phyloP scores from a whole-genome alignment of 2,888 invertebrate genomes.

The Smittia sp. region DNA sequence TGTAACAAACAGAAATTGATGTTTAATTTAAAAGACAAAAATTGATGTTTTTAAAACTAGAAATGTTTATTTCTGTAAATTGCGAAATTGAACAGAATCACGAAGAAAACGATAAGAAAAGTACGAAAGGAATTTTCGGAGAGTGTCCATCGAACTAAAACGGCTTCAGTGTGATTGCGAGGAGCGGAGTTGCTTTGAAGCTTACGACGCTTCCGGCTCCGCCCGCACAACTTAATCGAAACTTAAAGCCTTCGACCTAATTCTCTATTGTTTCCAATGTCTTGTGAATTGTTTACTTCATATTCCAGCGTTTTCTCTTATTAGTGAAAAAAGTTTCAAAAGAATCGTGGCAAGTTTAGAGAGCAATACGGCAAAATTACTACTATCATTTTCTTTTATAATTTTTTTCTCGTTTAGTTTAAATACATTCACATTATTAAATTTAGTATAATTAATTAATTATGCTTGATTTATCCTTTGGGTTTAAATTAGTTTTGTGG shows the following conservation, averaged over 20 bases:
- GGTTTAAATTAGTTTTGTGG: constrained; percentile 15
- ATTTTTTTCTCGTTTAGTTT: constrained; percentile 30
- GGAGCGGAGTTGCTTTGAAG: too few relatives aligned
- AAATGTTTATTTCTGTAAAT: constrained; percentile 36
- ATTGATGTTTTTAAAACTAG: constrained; percentile 36
- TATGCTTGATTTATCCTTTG: constrained; percentile 31
- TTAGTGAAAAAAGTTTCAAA: constrained; percentile 15
- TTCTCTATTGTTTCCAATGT: constrained; percentile 1
- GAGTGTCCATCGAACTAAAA: background rate
- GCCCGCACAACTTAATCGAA: too few relatives aligned
- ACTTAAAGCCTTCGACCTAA: too few relatives aligned
- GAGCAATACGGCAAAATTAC: constrained; percentile 32
- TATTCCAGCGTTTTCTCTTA: constrained; percentile 1
- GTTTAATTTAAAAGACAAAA: background rate
- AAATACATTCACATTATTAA: constrained; percentile 39
- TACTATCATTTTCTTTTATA: constrained; percentile 9
- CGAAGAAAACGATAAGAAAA: background rate
- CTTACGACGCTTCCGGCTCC: too few relatives aligned
- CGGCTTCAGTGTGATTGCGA: background rate
- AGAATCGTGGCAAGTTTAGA: background rate
- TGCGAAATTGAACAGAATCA: constrained; percentile 35
- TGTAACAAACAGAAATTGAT: too few relatives aligned
- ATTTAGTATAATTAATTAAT: constrained; percentile 40
- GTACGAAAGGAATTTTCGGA: background rate
- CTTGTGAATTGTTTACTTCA: background rate